A percentile compares a stretch with the other conserved stretches of the same genome.
phyloP scores from a whole-genome alignment of 2,888 invertebrate genomes.

The Geophilus truncorum region DNA sequence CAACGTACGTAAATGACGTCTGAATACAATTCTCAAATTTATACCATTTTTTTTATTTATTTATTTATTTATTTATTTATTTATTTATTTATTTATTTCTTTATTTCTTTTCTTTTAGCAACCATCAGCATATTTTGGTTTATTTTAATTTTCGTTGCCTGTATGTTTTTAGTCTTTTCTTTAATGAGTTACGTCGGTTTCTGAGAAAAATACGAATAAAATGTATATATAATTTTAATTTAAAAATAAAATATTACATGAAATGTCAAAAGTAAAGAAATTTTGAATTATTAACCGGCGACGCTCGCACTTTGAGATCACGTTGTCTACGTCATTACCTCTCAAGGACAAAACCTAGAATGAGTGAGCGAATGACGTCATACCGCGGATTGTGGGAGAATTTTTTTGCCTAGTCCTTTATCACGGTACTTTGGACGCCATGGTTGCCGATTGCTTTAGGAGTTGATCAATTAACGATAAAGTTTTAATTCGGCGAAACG shows the following conservation, averaged over 20 bases:
- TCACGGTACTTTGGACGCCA: neutral
- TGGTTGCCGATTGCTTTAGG: neutral
- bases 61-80: conserved; percentile 5
- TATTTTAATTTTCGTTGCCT: conserved; percentile 65
- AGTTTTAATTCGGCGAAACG: neutral
- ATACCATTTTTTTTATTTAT: too few species aligned
- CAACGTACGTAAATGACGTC: conserved; percentile 40
- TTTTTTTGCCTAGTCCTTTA: neutral
- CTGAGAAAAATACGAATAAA: conserved; percentile 40
- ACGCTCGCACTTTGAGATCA: too few species aligned
- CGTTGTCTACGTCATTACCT: neutral
- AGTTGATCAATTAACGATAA: neutral
- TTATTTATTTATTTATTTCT: conserved; percentile 32
- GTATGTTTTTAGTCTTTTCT: conserved; percentile 71
- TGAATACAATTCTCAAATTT: too few species aligned
- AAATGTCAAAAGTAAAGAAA: too few species aligned
- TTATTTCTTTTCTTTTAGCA: conserved; percentile 54
- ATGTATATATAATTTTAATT: too few species aligned
- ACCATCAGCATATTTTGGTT: conserved; percentile 77
- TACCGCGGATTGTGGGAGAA: neutral
- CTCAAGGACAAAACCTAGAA: neutral
- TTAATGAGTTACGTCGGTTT: conserved; percentile 79
- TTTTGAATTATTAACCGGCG: too few species aligned
- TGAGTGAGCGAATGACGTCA: neutral
- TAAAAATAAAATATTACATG: too few species aligned